These are phyloP conservation scores for Syndactyla subalaris DNA, from an alignment of 2,797 vertebrate species.

Conservation along the genomic window DNA sequence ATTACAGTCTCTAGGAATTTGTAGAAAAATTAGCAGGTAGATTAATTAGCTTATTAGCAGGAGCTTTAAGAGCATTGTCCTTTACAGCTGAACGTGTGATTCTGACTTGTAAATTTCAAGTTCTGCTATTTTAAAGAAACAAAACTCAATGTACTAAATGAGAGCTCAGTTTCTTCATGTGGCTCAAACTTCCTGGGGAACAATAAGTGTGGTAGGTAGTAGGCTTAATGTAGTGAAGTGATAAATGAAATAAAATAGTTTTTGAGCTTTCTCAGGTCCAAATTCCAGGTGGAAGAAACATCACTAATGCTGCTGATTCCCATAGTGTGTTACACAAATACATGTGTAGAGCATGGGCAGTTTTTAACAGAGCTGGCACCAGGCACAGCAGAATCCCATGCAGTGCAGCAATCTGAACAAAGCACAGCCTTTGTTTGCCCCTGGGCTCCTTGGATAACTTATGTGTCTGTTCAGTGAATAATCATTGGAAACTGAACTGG, in stretches of 20 bases:
- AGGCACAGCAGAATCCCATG: rapidly evolving
- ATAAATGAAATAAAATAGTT: neutral
- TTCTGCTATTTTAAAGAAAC: neutral
- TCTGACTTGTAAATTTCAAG: neutral
- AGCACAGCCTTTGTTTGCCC: neutral
- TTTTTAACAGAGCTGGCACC: neutral
- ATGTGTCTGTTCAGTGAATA: neutral
- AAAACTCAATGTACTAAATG: neutral
- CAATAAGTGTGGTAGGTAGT: neutral
- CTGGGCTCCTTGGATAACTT: neutral
- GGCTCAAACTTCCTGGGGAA: neutral
- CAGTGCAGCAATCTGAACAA: neutral
- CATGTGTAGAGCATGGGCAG: rapidly evolving
- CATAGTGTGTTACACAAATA: rapidly evolving
- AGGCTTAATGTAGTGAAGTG: neutral
- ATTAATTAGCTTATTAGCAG: neutral
- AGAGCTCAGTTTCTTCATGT: neutral
- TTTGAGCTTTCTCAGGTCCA: neutral
- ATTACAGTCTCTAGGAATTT: neutral
- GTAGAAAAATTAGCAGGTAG: neutral
- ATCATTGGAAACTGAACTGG: neutral
- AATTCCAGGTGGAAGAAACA: neutral
- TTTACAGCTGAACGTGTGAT: neutral
- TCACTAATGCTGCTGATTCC: neutral
- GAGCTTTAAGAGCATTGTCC: neutral